Evolutionary conservation across 2,888 invertebrate genomes (phyloP), one percentile per base, ranked within the genome.

Genomic region (Drosophila prostipennis): DNA sequence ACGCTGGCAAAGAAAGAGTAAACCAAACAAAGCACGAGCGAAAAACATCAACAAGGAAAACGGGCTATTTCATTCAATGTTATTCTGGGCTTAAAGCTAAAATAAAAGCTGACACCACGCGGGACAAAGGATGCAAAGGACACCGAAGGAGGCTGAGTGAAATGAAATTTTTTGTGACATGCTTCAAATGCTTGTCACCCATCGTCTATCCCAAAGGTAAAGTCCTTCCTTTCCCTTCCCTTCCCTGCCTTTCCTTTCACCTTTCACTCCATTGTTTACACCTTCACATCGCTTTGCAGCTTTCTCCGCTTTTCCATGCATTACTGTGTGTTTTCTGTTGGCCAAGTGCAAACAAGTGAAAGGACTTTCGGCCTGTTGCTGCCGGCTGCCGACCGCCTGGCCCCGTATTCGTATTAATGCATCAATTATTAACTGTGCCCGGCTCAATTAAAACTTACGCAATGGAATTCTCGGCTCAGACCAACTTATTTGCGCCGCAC

Each of bases 1-100:
- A 19, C 52, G 42, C 57, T 45, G 48, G 56, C 40, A 26, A 71
- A 49, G 58, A 48, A 46, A 70, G 56, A 48, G 52, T 70, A 61
- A 71, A 55, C 57, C 59, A 59, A 68, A 70, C 58, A 68, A 68
- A 68, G 55, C 51, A 69, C 36, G n/a, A 29, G 39, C 13, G 32
- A 40, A 53, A 72, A 61, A 63, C 63, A 74, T 54, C 46, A 77
- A 59, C 61, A 53, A 64, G 64, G 61, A 75, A 71, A 77, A 73
- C 61, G 56, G 73, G 68, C 75, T 65, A 74, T 82, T 80, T 72
- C 77, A 78, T 83, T 86, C 79, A 81, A 81, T 76, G 78, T 86
- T 86, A 74, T 84, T 83, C 76, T 74, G 67, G 65, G 79, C 75
- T 83, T 78, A 54, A 81, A 78, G 78, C 72, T 65, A 71, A 69